A percentile compares a stretch with the other conserved stretches of the same genome.
These are phyloP conservation scores for Malacoraja senta DNA, from an alignment of 2,797 vertebrate genomes.

Conservation along the genomic window DNA sequence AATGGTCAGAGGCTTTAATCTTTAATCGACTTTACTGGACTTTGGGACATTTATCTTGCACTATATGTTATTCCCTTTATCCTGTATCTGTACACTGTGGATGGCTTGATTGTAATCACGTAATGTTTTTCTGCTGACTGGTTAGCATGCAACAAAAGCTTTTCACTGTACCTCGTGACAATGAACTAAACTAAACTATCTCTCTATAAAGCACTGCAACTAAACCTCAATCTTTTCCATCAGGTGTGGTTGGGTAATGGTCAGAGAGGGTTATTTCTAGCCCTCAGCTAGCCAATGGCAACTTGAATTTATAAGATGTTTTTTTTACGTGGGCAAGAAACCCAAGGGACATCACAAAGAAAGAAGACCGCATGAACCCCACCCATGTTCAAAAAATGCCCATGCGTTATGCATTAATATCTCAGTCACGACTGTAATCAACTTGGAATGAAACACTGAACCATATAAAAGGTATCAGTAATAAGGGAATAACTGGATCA, in stretches of 20 bases:
- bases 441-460: not conserved
- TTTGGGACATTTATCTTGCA: too few species aligned
- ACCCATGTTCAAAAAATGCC: not conserved
- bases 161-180: too few species aligned
- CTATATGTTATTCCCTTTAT: too few species aligned
- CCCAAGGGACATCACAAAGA: not conserved
- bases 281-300: not conserved
- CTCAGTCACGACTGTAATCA: not conserved
- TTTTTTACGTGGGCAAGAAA: not conserved
- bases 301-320: not conserved
- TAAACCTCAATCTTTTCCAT: not conserved
- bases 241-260: not conserved
- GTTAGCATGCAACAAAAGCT: too few species aligned
- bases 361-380: not conserved
- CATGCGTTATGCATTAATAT: not conserved
- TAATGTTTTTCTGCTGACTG: too few species aligned
- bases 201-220: not conserved
- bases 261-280: not conserved
- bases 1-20: too few species aligned
- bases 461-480: not conserved
- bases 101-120: too few species aligned
- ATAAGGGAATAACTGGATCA: not conserved
- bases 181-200: too few species aligned
- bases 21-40: too few species aligned
- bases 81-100: too few species aligned